These are phyloP conservation scores for Uropsilus gracilis DNA, from an alignment of 2,113 vertebrate species.

Conservation along the genomic window DNA sequence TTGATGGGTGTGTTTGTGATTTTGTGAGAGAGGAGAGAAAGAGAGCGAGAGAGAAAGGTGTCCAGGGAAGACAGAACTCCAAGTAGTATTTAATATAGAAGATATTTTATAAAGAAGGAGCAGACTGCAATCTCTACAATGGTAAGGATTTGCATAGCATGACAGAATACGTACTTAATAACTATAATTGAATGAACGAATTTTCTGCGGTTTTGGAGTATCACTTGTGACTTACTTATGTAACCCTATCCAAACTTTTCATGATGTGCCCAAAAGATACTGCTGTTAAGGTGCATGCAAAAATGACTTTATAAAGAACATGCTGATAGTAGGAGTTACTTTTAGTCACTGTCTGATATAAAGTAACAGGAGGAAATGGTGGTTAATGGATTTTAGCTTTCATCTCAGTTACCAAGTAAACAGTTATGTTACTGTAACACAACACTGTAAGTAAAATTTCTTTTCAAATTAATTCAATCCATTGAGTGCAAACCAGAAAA, in stretches of 20 bases:
- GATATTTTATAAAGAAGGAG: neutral
- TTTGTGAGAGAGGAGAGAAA: too few relatives aligned
- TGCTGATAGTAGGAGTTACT: neutral
- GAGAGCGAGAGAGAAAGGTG: too few relatives aligned
- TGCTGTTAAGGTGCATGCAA: neutral
- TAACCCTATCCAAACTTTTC: neutral
- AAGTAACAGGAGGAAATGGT: neutral
- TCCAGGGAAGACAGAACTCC: neutral
- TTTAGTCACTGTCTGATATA: neutral
- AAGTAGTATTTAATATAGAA: neutral
- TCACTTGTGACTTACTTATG: neutral
- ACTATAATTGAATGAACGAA: neutral
- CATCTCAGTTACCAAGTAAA: neutral
- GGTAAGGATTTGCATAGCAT: neutral
- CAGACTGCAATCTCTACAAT: neutral
- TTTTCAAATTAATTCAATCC: conserved; percentile 34
- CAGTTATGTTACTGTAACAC: neutral
- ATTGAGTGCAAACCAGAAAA: neutral
- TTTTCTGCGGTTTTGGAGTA: neutral
- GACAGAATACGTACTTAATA: neutral
- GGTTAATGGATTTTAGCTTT: neutral
- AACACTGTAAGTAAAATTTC: neutral
- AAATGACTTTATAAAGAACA: neutral
- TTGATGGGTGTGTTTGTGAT: neutral
- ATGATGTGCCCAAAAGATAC: neutral